Evolutionary conservation across 2,797 vertebrate genomes (phyloP), one percentile per base, ranked within the genome.

Genomic region (Philypnodon macrostomus): DNA sequence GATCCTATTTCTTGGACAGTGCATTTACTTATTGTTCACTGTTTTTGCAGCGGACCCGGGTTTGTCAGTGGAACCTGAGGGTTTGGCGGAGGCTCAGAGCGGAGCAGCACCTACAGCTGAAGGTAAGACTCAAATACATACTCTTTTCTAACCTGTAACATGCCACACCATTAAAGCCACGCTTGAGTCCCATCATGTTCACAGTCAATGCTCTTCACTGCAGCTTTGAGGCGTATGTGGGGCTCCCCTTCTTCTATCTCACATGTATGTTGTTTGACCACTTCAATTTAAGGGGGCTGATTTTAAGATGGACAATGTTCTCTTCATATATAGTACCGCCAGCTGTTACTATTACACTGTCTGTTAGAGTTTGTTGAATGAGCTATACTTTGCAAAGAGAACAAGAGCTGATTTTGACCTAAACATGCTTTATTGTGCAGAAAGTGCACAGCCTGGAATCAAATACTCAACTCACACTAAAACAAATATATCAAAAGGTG

Each of bases 31-130:
- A 8, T 5, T 39, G 2, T 48, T 3, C 67, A 29, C 21, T 72
- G 0, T 58, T 41, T 46, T 15, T 59, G 35, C 63, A 85, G 85
- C 59, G 21, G 63, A 77, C 48, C 59, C 32, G 0, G 67, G 73
- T 17, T 40, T 55, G 19, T 63, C 77, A 9, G 39, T 55, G 33
- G 83, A 82, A 14, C 6, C 67, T 15, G 79, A 85, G 5, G 70
- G 52, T 49, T 32, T 75, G 61, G 59, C 70, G 7, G 85, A 81
- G 39, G 70, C 81, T 49, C 84, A 87, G 59, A 85, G 86, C 53
- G 84, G 81, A 63, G 65, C 76, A 45, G 71, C 77, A 6, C 83
- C 86, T 10, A 85, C 85, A 18, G 50, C 58, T 50, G 79, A 88
- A 67, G 83, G 86, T 86, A 70, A 64, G 53, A 39, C 9, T 3